These are phyloP conservation scores for Grammomys surdaster DNA, from an alignment of 2,113 vertebrate genomes.

Conservation along the genomic window DNA sequence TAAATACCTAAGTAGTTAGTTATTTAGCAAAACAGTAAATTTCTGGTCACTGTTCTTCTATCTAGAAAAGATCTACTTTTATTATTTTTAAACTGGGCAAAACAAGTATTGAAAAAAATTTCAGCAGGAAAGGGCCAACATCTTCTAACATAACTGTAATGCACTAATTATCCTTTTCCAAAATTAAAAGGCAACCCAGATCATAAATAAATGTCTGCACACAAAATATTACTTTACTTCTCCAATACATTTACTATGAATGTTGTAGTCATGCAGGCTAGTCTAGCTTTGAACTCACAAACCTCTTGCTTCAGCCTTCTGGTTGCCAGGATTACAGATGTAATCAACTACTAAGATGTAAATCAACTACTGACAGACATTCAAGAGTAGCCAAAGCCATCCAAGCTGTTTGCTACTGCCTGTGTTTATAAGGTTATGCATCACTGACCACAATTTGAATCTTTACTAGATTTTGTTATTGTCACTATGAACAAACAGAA, in stretches of 20 bases:
- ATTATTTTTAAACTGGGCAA: slow-evolving; percentile 75
- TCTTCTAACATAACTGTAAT: slow-evolving; percentile 55
- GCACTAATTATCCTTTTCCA: slow-evolving; percentile 73
- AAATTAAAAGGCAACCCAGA: slow-evolving; percentile 82
- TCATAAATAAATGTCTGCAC: slow-evolving; percentile 76
- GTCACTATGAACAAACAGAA: slow-evolving; percentile 80
- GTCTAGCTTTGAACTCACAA: not conserved
- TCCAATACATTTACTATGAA: not conserved
- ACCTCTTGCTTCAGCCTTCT: not conserved
- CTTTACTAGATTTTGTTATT: slow-evolving; percentile 66
- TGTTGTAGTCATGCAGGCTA: not conserved
- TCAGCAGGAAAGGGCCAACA: slow-evolving; percentile 65
- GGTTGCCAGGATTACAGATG: not conserved
- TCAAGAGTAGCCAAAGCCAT: not conserved
- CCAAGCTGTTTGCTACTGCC: slow-evolving; percentile 5
- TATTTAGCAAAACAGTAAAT: slow-evolving; percentile 77
- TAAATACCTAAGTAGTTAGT: slow-evolving; percentile 80
- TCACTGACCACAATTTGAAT: slow-evolving; percentile 50
- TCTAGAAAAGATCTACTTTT: slow-evolving; percentile 76
- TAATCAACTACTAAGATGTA: slow-evolving; percentile 68
- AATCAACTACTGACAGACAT: slow-evolving; percentile 70
- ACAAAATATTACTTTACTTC: slow-evolving; percentile 72
- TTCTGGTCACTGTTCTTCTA: slow-evolving; percentile 82
- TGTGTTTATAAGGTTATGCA: slow-evolving; percentile 65
- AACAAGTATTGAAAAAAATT: slow-evolving; percentile 63